Conservation (phyloP, 2,113 vertebrate genomes). For the Chaetodon trifascialis region DNA sequence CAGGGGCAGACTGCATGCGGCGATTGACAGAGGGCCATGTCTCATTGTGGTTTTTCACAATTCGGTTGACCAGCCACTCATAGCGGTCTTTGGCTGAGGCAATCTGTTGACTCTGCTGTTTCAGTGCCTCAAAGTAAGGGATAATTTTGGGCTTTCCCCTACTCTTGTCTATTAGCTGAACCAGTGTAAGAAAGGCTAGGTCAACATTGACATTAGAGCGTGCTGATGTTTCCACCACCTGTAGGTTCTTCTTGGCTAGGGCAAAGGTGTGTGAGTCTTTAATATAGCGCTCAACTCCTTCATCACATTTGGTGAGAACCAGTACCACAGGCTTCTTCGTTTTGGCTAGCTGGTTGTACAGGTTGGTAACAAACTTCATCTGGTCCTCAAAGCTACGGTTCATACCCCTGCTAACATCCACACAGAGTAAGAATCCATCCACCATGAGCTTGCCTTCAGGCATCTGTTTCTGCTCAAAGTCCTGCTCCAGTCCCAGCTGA, state of each 20-base stretch:
- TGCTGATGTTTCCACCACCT: conserved; percentile 97
- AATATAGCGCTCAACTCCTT: conserved; percentile 98
- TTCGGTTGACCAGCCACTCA: conserved; percentile 92
- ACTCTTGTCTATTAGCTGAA: conserved; percentile 94
- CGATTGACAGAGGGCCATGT: conserved; percentile 86
- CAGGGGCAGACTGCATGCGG: conserved; percentile 88
- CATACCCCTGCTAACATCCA: conserved; percentile 97
- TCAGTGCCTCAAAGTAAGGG: conserved; percentile 96
- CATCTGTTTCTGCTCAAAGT: conserved; percentile 99
- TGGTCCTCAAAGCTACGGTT: conserved; percentile 98
- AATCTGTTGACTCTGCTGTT: conserved; percentile 98
- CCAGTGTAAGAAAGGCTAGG: conserved; percentile 93
- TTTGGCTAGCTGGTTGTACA: conserved; percentile 96
- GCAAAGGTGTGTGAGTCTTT: conserved; percentile 95
- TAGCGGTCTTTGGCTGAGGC: conserved; percentile 96
- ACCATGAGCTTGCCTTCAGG: conserved; percentile 95
- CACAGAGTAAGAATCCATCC: conserved; percentile 94
- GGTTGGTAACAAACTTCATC: conserved; percentile 94
- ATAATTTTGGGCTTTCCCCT: conserved; percentile 96
- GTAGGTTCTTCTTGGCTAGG: conserved; percentile 96
- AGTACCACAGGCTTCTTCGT: conserved; percentile 96
- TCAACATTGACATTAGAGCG: conserved; percentile 97
- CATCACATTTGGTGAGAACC: conserved; percentile 96
- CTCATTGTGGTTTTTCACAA: conserved; percentile 94
- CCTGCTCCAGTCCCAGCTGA: conserved; percentile 97